Evolutionary conservation across 2,113 vertebrate genomes (phyloP).

Genomic region (Hyla sarda): DNA sequence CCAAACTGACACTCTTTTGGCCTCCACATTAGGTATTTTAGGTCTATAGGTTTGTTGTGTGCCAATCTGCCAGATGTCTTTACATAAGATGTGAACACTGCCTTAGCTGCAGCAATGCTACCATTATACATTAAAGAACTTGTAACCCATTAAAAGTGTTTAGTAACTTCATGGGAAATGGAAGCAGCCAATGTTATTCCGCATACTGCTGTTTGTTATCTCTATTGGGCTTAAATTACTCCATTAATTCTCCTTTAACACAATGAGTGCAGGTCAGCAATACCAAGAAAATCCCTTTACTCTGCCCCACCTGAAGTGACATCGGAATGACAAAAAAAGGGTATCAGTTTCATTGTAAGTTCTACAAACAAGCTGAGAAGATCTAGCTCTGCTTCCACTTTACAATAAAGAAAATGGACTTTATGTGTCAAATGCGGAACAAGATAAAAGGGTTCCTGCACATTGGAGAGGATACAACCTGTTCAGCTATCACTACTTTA

Average conservation of each 20-base stretch:
- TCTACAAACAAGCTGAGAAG: slow-evolving; percentile 63
- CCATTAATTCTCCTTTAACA: slow-evolving; percentile 67
- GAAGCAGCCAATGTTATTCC: slow-evolving; percentile 64
- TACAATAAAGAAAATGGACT: slow-evolving; percentile 36
- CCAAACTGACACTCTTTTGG: too few species aligned
- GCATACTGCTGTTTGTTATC: slow-evolving; percentile 66
- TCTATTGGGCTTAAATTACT: slow-evolving; percentile 68
- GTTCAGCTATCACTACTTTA: neutral
- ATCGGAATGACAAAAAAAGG: slow-evolving; percentile 67
- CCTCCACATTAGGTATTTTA: too few species aligned
- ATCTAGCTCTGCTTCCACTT: neutral
- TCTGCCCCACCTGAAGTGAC: slow-evolving; percentile 71
- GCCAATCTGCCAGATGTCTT: neutral
- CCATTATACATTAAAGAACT: slow-evolving; percentile 53
- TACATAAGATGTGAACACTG: neutral
- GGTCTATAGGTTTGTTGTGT: neutral
- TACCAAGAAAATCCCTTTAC: slow-evolving; percentile 76
- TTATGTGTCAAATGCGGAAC: neutral
- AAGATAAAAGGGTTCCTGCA: slow-evolving; percentile 60
- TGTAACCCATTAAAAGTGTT: slow-evolving; percentile 58
- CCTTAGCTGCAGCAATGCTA: neutral
- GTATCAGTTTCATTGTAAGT: slow-evolving; percentile 77
- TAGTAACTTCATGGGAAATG: slow-evolving; percentile 78
- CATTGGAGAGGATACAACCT: slow-evolving; percentile 45
- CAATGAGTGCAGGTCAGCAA: slow-evolving; percentile 76